These are phyloP conservation scores for Steinernema carpocapsae DNA, from an alignment of 2,888 invertebrate species.

Conservation along the genomic window DNA sequence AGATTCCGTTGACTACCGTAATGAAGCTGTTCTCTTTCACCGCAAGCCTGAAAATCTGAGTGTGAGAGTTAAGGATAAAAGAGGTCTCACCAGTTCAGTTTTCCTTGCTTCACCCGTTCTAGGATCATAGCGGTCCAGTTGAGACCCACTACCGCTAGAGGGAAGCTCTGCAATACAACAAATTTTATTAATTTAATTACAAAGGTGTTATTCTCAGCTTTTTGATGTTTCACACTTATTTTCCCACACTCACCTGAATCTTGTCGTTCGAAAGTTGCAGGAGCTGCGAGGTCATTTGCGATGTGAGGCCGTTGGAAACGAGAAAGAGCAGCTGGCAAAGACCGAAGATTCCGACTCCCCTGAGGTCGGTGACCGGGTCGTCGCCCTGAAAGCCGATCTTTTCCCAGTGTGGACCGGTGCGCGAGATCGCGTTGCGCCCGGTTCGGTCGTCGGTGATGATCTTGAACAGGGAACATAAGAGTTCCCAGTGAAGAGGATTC, in stretches of 20 bases:
- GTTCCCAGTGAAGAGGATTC: slow-evolving; percentile 47
- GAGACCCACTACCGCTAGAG: slow-evolving; percentile 73
- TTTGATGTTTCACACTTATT: no score
- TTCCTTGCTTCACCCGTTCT: slow-evolving; percentile 72
- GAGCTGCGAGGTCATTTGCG: slow-evolving; percentile 40
- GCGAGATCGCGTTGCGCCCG: slow-evolving; percentile 36
- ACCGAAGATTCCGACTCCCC: slow-evolving; percentile 73
- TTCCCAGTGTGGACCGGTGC: slow-evolving; percentile 73
- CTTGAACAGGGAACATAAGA: slow-evolving; percentile 45
- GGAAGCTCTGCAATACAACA: slow-evolving; percentile 71
- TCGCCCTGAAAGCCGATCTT: slow-evolving; percentile 73
- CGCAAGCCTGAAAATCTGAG: slow-evolving; percentile 41
- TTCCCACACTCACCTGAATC: slow-evolving; percentile 40
- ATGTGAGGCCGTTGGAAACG: slow-evolving; percentile 54
- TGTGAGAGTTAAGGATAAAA: no score
- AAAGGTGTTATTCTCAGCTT: no score
- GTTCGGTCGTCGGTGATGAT: slow-evolving; percentile 38
- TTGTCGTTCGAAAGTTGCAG: slow-evolving; percentile 43
- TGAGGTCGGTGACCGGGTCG: slow-evolving; percentile 73
- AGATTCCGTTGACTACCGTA: slow-evolving; percentile 47
- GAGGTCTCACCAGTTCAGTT: slow-evolving; percentile 71
- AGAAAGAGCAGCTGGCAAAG: slow-evolving; percentile 72
- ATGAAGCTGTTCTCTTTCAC: slow-evolving; percentile 46
- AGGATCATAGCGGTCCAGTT: slow-evolving; percentile 73
- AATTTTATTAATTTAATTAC: slow-evolving; percentile 28